Evolutionary conservation across 2,888 invertebrate genomes (phyloP).

Genomic region (Esperia sulphurella): DNA sequence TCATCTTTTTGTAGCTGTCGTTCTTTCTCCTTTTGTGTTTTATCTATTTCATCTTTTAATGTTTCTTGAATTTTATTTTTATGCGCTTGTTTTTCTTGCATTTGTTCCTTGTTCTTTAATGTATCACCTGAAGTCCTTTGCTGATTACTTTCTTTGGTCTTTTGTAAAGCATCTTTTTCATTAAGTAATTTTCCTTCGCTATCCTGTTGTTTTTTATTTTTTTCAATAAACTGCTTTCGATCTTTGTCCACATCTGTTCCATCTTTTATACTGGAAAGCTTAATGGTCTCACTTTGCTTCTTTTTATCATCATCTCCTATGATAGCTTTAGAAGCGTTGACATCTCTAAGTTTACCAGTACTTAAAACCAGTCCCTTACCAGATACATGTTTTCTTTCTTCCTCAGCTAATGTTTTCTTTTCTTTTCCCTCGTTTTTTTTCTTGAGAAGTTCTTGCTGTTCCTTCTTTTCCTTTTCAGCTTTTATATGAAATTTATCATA

Average conservation of each 20-base stretch:
- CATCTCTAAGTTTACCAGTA: too few species aligned
- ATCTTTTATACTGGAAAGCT: background rate
- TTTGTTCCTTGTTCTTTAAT: background rate
- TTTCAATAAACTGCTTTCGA: constrained; percentile 3
- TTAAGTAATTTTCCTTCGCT: background rate
- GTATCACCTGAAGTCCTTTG: background rate
- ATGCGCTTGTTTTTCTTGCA: background rate
- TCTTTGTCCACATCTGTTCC: background rate
- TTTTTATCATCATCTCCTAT: background rate
- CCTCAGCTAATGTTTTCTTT: background rate
- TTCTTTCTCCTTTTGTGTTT: background rate
- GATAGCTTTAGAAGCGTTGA: background rate
- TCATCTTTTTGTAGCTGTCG: background rate
- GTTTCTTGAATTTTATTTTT: background rate
- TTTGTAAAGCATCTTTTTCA: constrained; percentile 4
- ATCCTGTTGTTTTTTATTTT: constrained; percentile 2
- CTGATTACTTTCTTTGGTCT: background rate
- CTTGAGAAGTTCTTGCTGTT: constrained; percentile 11
- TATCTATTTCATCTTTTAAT: background rate
- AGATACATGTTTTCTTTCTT: background rate
- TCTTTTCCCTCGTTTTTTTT: constrained; percentile 11
- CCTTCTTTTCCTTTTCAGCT: constrained; percentile 23
- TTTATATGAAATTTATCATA: constrained; percentile 27
- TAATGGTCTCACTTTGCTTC: background rate
- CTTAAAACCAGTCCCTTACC: background rate